A percentile compares a stretch with the other conserved stretches of the same genome.
Evolutionary conservation across 1,140 invertebrate genomes (phyloP).

Genomic region (Brachionus paranguensis): DNA sequence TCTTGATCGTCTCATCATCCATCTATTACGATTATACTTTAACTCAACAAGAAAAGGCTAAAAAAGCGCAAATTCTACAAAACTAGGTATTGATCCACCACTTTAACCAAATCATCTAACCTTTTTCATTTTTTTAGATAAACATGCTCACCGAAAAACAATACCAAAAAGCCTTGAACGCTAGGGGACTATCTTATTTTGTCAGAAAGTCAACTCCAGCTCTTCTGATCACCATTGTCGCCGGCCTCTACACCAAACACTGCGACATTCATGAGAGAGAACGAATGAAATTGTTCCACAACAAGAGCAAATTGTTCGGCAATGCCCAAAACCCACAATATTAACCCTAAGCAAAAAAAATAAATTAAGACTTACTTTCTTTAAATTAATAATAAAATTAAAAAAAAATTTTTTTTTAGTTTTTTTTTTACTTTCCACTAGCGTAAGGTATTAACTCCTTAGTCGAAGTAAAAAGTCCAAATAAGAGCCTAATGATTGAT

Average conservation of each 20-base stretch:
- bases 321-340: constrained; percentile 19
- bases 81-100: background rate
- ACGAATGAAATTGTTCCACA: constrained; percentile 7
- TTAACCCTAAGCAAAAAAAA: background rate
- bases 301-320: constrained; percentile 34
- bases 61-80: background rate
- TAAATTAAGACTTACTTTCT: background rate
- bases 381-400: background rate
- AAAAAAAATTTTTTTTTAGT: constrained; percentile 17
- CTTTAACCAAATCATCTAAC: background rate
- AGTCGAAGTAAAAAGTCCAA: background rate
- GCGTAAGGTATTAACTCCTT: constrained; percentile 11
- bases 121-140: constrained; percentile 8
- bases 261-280: constrained; percentile 26
- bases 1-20: constrained; percentile 13
- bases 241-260: background rate
- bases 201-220: background rate
- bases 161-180: background rate
- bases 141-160: constrained; percentile 18
- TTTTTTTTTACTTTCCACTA: background rate
- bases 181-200: background rate
- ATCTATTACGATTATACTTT: constrained; percentile 27
- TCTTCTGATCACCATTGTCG: background rate
- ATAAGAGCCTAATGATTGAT: background rate
- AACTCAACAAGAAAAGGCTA: constrained; percentile 25